A percentile compares a stretch with the other conserved stretches of the same genome.
Conservation (phyloP, 2,113 vertebrate species). For the Chlorodrepanis virens region DNA sequence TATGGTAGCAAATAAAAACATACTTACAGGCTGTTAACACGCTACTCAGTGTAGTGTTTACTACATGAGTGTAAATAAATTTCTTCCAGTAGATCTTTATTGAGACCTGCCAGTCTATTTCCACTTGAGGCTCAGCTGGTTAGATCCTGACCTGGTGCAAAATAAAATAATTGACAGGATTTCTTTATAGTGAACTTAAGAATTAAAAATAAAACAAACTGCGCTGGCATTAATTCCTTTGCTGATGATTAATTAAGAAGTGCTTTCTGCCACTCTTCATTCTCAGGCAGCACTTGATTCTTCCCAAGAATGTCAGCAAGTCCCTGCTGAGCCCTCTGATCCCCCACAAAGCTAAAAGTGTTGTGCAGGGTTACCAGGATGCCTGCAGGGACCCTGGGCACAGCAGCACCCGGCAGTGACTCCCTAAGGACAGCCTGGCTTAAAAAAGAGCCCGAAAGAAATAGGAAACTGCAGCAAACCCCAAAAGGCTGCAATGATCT, state of each 20-base stretch:
- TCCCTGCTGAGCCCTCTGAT: neutral
- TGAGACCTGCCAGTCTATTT: neutral
- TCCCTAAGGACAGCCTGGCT: constrained; percentile 61
- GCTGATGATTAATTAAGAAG: neutral
- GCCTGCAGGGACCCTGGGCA: constrained; percentile 49
- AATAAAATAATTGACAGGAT: neutral
- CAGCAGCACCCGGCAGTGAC: constrained; percentile 46
- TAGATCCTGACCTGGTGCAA: neutral
- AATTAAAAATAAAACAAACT: neutral
- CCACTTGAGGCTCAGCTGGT: neutral
- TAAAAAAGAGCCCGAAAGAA: constrained; percentile 75
- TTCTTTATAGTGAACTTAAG: neutral
- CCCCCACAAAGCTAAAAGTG: neutral
- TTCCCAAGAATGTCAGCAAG: neutral
- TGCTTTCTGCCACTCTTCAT: neutral
- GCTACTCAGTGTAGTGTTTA: neutral
- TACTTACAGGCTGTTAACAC: neutral
- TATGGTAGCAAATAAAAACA: neutral
- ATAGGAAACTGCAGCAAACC: constrained; percentile 74
- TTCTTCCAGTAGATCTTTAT: neutral
- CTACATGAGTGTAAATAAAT: neutral
- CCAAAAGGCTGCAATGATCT: constrained; percentile 77
- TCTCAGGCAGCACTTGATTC: neutral
- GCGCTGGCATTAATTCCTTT: neutral
- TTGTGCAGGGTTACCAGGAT: constrained; percentile 33